Conservation (phyloP, 2,113 vertebrate genomes). For the Xenopus borealis region DNA sequence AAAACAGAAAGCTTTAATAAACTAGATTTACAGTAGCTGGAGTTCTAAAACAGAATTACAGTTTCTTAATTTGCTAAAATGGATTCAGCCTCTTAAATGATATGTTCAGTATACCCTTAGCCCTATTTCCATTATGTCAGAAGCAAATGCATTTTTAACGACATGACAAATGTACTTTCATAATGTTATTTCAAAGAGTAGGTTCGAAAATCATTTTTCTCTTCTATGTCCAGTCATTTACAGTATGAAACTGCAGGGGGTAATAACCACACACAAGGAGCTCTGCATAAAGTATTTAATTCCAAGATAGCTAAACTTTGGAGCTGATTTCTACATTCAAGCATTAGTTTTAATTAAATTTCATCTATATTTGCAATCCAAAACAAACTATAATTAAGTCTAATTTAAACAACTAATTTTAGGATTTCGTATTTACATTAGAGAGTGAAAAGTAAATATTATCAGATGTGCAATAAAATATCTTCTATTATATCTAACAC, state of each 20-base stretch:
- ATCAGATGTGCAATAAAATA: too few species aligned
- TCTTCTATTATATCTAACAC: too few species aligned
- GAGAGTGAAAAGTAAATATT: too few species aligned
- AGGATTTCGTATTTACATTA: too few species aligned
- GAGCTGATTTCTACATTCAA: too few species aligned
- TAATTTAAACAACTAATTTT: too few species aligned
- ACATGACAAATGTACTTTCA: background rate
- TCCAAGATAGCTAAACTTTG: too few species aligned
- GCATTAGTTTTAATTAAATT: too few species aligned
- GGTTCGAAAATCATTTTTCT: background rate
- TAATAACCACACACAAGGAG: background rate
- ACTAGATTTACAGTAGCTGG: background rate
- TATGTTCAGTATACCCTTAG: background rate
- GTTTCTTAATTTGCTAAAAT: background rate
- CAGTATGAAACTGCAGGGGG: background rate
- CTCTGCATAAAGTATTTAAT: background rate
- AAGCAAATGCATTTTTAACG: constrained; percentile 1
- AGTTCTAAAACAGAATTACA: background rate
- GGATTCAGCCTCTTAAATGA: background rate
- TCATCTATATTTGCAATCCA: too few species aligned
- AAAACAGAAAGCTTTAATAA: background rate
- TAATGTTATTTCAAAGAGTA: background rate
- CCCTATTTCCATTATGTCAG: constrained; percentile 2
- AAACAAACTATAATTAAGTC: too few species aligned
- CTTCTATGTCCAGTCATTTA: background rate